phyloP scores from a whole-genome alignment of 2,113 vertebrate genomes.

The Corythornis madagascariensis region DNA sequence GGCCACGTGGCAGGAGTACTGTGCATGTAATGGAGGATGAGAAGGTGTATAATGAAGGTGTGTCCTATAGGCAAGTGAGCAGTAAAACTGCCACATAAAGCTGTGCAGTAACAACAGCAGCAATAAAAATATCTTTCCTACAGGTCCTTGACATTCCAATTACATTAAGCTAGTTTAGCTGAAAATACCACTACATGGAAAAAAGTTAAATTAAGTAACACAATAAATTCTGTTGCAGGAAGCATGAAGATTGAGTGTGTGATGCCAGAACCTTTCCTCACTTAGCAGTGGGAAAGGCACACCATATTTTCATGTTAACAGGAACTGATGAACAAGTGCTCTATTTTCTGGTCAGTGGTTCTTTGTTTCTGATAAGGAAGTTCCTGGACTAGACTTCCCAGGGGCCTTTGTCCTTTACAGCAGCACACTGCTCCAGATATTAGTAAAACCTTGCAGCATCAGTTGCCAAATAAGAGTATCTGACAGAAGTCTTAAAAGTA shows the following conservation, averaged over 20 bases:
- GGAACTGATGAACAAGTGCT: constrained; percentile 31
- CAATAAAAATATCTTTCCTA: neutral
- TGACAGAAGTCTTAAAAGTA: neutral
- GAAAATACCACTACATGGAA: neutral
- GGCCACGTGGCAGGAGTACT: neutral
- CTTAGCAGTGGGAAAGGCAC: neutral
- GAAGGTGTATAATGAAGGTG: neutral
- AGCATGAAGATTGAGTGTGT: neutral
- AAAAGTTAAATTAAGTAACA: neutral
- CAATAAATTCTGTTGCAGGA: neutral
- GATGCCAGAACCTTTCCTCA: neutral
- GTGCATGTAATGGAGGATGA: neutral
- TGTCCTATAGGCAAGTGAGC: neutral
- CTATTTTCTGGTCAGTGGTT: neutral
- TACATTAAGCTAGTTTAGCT: constrained; percentile 6
- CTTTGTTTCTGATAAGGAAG: constrained; percentile 22
- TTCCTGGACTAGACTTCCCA: neutral
- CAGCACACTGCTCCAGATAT: neutral
- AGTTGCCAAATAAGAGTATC: neutral
- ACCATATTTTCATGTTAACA: neutral
- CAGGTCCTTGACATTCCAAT: neutral
- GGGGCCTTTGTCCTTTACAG: neutral
- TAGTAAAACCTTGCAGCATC: neutral
- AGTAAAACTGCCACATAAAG: neutral
- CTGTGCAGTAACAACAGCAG: neutral